A percentile compares a stretch with the other conserved stretches of the same genome.
These are phyloP conservation scores for Catamblyrhynchus diadema DNA, from an alignment of 2,797 vertebrate species.

Conservation along the genomic window DNA sequence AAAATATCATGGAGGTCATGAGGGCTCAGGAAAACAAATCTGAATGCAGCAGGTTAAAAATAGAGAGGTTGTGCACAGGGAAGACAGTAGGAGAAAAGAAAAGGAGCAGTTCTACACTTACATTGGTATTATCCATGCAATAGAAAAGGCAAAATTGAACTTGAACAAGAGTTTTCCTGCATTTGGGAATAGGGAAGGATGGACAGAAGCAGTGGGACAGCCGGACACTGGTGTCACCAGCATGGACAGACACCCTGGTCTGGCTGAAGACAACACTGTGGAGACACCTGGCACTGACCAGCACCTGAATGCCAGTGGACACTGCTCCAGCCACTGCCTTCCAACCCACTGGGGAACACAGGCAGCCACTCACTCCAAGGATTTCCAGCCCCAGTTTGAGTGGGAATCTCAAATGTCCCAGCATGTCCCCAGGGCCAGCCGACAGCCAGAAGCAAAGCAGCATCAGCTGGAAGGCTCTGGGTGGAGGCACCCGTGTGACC, in stretches of 20 bases:
- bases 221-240: accelerated
- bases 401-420: background rate
- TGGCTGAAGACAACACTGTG: background rate
- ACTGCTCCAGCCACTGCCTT: background rate
- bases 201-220: accelerated
- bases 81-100: background rate
- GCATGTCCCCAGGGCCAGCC: background rate
- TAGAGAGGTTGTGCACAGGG: background rate
- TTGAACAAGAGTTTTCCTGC: too few relatives aligned
- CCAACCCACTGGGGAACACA: background rate
- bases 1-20: background rate
- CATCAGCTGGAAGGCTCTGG: background rate
- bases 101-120: background rate
- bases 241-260: background rate
- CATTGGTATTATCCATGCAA: background rate
- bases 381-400: background rate
- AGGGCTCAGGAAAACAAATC: background rate
- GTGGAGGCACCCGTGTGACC: background rate
- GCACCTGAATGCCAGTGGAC: background rate
- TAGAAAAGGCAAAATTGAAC: background rate
- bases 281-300: background rate
- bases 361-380: background rate
- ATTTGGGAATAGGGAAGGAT: accelerated
- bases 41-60: background rate
- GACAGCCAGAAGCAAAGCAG: background rate